Base-by-base conservation (phyloP, 2,797 vertebrate genomes). In the Pipistrellus pipistrellus region DNA sequence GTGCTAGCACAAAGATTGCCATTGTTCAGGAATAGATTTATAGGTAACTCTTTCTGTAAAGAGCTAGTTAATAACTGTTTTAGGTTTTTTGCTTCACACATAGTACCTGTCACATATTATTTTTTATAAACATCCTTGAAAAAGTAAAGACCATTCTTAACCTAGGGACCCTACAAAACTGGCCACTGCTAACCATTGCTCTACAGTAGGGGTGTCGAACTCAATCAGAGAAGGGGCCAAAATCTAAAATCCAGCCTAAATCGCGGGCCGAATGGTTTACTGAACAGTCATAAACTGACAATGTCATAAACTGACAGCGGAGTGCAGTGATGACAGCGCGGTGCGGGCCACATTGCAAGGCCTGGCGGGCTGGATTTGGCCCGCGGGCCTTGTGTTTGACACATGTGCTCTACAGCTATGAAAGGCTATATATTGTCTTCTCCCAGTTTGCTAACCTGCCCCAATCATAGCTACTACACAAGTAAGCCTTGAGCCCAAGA, bases 111-210 rank as follows among this genome's bases (percentile, higher is more conserved):
- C 18, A 17, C 6, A 55, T 84, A 62, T 57, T 91, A 15, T 71
- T 32, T 93, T 55, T 51, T 20, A 15, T 0, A 84, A 90, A 3
- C 41, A 73, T 27, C 1, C 21, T 94, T 91, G 64, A 93, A 80
- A 96, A 96, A 94, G 10, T 64, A 95, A 92, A 94, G 27, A 86
- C 41, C 32, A 84, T 68, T 57, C 44, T 91, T 80, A 77, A 62
- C 21, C 55, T 66, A 46, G 77, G 59, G 48, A 71, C 12, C 30
- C 23, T 83, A 86, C 13, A 93, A 93, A 92, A 55, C 21, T 90
- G 68, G 0, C 25, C 9, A 25, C 38, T 91, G 53, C 0, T 73
- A 35, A 87, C 3, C 53, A 85, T 18, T 93, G 35, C 30, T 90
- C n/a, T n/a, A n/a, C n/a, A n/a, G n/a, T n/a, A n/a, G n/a, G n/a